These are phyloP conservation scores for Loriculus beryllinus DNA, from an alignment of 2,797 vertebrate genomes.

Conservation along the genomic window DNA sequence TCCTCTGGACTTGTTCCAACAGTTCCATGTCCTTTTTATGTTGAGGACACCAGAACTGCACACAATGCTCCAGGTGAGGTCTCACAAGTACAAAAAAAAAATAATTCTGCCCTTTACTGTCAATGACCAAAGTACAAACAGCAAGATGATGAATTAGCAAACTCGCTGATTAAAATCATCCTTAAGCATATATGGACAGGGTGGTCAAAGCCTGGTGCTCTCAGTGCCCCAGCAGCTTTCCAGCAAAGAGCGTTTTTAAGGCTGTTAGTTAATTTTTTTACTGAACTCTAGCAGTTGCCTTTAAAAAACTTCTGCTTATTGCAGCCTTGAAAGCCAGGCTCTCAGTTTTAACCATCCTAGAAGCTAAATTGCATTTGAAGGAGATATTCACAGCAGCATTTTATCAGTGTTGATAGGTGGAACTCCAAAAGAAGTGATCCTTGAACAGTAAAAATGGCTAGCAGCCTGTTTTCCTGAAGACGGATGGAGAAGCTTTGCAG, in stretches of 20 bases:
- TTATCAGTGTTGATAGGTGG: not conserved
- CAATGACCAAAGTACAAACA: not conserved
- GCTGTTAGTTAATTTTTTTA: not conserved
- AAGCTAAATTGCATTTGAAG: not conserved
- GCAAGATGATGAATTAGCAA: not conserved
- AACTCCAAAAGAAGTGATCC: not conserved
- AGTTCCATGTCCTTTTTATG: too few relatives aligned
- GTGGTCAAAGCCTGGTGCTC: not conserved
- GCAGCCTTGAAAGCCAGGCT: not conserved
- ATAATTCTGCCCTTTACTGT: not conserved
- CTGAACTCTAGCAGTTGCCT: not conserved
- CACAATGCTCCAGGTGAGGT: too few relatives aligned
- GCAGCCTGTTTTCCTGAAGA: not conserved
- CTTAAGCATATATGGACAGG: not conserved
- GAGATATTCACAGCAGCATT: not conserved
- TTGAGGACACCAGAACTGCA: too few relatives aligned
- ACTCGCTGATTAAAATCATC: not conserved
- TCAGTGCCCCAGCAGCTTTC: not conserved
- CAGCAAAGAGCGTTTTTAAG: accelerated
- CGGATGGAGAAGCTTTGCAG: not conserved
- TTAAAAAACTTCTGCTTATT: not conserved
- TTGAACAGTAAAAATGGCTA: not conserved
- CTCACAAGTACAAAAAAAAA: not conserved
- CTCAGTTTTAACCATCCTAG: not conserved
- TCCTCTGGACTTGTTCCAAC: too few relatives aligned